Evolutionary conservation across 2,797 vertebrate species (phyloP).

Genomic region (Catostomus latipinnis): DNA sequence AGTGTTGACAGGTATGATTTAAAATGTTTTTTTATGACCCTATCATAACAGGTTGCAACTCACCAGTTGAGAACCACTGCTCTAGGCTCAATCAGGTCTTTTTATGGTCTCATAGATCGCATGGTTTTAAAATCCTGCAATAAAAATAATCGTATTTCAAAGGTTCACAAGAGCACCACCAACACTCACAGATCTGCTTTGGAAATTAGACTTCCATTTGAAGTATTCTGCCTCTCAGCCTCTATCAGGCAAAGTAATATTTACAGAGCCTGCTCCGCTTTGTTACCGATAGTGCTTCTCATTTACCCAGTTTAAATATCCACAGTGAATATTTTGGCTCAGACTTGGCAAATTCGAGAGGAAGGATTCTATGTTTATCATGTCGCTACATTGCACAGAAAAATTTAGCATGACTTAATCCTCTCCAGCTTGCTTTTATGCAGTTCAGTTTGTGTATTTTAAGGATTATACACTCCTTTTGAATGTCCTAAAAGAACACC

Average conservation of each 20-base stretch:
- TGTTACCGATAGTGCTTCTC: constrained; percentile 4
- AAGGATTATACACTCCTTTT: background rate
- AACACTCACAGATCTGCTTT: background rate
- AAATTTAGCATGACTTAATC: constrained; percentile 4
- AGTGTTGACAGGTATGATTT: too few species aligned
- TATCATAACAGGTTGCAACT: too few species aligned
- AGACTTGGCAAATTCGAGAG: too few species aligned
- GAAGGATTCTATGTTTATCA: background rate
- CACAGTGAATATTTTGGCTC: constrained; percentile 6
- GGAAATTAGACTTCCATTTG: too few species aligned
- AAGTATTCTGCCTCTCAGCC: background rate
- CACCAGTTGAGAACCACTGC: too few species aligned
- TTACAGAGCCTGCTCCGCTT: background rate
- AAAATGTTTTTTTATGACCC: too few species aligned
- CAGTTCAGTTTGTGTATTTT: background rate
- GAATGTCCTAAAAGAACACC: background rate
- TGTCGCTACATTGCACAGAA: background rate
- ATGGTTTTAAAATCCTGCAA: too few species aligned
- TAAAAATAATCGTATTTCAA: too few species aligned
- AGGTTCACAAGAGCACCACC: background rate
- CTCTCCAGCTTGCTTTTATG: constrained; percentile 1
- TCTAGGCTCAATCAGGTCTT: too few species aligned
- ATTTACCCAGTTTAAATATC: constrained; percentile 11
- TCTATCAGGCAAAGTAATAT: background rate
- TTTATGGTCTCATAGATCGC: too few species aligned